phyloP scores from a whole-genome alignment of 2,113 vertebrate genomes.

The Petroica traversi region DNA sequence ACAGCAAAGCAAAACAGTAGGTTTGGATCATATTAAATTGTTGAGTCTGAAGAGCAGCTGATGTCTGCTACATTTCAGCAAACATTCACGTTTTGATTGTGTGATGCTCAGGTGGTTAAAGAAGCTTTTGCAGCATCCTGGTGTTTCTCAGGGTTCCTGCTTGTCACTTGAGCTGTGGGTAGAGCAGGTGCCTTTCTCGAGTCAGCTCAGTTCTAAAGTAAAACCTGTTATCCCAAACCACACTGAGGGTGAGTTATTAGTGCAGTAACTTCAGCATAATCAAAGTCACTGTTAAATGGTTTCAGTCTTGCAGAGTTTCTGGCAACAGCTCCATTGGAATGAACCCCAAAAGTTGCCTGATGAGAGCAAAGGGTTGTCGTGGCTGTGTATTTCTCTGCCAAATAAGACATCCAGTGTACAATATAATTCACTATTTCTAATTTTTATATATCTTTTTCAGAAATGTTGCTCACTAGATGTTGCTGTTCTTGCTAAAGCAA shows the following conservation, averaged over 20 bases:
- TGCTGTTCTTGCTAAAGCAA: background rate
- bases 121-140: background rate
- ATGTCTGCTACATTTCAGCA: background rate
- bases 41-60: background rate
- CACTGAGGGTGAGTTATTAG: background rate
- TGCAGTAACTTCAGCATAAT: background rate
- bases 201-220: background rate
- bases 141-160: background rate
- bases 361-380: background rate
- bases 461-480: background rate
- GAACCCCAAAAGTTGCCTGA: background rate
- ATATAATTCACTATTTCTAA: background rate
- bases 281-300: background rate
- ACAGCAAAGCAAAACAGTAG: fast-evolving
- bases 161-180: background rate
- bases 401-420: background rate
- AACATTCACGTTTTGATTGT: background rate
- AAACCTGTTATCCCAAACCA: background rate
- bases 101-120: background rate
- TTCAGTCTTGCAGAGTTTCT: background rate
- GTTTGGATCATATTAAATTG: background rate
- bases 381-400: background rate
- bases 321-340: background rate
- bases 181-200: background rate
- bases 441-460: background rate